Conservation (phyloP, 2,113 vertebrate genomes). For the Microcebus ravelobensis region DNA sequence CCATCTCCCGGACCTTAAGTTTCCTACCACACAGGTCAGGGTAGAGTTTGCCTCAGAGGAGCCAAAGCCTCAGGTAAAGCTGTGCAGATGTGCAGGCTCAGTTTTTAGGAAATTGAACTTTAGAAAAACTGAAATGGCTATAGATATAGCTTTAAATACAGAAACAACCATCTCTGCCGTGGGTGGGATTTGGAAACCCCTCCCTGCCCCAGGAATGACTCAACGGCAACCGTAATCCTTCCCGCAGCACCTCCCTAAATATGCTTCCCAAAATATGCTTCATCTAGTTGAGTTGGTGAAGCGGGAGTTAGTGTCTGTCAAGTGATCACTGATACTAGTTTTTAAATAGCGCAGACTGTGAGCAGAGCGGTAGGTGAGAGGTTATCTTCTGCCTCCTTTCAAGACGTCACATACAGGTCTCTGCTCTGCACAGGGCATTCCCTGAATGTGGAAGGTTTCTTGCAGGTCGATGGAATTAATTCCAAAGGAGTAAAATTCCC, state of each 20-base stretch:
- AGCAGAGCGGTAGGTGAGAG: not conserved
- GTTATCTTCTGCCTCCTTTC: not conserved
- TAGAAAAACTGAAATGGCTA: not conserved
- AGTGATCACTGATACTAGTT: not conserved
- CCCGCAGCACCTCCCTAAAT: not conserved
- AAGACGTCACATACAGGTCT: not conserved
- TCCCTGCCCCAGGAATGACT: constrained; percentile 23
- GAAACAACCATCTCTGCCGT: not conserved
- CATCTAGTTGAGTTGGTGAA: not conserved
- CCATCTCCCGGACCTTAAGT: not conserved
- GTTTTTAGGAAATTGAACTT: not conserved
- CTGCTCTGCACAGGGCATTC: not conserved
- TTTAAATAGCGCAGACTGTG: not conserved
- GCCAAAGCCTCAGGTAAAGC: not conserved
- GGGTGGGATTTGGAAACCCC: not conserved
- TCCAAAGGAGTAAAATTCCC: not conserved
- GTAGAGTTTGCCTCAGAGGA: not conserved
- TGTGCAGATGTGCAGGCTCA: not conserved
- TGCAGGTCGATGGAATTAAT: not conserved
- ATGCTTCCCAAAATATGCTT: not conserved
- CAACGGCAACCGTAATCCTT: not conserved
- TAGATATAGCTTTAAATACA: not conserved
- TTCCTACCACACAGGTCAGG: not conserved
- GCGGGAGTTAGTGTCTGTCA: not conserved
- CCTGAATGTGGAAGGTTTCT: not conserved